A percentile compares a stretch with the other conserved stretches of the same genome.
Evolutionary conservation across 2,888 invertebrate genomes (phyloP).

Genomic region (Drosophila sordidula): DNA sequence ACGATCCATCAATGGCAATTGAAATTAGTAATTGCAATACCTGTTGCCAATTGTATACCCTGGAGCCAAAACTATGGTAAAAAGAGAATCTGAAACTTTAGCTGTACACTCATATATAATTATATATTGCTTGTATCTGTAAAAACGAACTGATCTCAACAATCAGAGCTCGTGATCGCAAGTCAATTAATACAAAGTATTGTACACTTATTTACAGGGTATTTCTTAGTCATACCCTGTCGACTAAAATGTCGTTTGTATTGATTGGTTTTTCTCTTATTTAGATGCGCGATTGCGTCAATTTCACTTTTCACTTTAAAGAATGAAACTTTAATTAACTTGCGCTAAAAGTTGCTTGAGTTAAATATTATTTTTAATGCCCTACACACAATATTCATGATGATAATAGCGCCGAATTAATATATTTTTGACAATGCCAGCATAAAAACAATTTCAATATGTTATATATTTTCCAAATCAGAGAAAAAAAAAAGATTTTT

Average conservation of each 20-base stretch:
- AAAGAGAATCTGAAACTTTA: background rate
- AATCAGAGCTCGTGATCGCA: no score
- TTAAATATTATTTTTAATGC: background rate
- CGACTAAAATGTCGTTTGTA: background rate
- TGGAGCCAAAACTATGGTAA: background rate
- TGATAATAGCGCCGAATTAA: no score
- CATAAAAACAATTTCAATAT: no score
- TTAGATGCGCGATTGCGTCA: background rate
- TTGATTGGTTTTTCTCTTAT: background rate
- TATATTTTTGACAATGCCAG: no score
- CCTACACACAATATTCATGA: background rate
- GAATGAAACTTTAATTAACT: background rate
- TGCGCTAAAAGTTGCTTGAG: no score
- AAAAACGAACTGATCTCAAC: no score
- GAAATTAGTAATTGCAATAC: background rate
- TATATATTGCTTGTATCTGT: no score
- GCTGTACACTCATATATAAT: no score
- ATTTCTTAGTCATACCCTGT: background rate
- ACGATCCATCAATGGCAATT: background rate
- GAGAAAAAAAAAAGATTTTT: no score
- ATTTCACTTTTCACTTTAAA: constrained; percentile 4
- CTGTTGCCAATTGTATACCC: background rate
- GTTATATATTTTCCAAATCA: no score
- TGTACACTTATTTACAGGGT: background rate
- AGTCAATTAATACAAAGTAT: background rate